Evolutionary conservation across 2,888 invertebrate species (phyloP), one percentile per base, ranked within the genome.

Genomic region (Melipona bicolor): DNA sequence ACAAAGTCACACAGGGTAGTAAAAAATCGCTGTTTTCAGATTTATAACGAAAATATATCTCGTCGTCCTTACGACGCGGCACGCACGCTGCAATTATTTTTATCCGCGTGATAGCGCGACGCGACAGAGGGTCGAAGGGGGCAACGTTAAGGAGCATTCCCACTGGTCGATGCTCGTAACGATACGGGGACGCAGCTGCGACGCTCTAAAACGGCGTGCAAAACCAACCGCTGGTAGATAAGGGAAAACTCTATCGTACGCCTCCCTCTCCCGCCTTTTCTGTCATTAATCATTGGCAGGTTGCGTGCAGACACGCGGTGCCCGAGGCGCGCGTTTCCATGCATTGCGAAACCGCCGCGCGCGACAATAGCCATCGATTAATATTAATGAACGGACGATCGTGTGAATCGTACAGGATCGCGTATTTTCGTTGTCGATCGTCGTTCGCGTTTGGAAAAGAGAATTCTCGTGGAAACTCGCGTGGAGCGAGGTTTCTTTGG

Each of bases 321-420:
- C 83, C 50, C 83, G 82, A 72, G 80, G 81, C 76, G 74, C 76
- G 74, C 73, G 75, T 87, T 88, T 88, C 81, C 87, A 84, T 67
- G 81, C 80, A 77, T 87, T 86, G 89, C 87, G 79, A 87, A 89
- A 89, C 77, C 73, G 78, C 82, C 85, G 67, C 85, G 67, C 84
- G 83, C 73, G 86, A 85, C 87, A 89, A 83, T 81, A 81, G 32
- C 17, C 43, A 85, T 88, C 84, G 81, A 89, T 90, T 88, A 90
- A 90, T 88, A 89, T 90, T 88, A 90, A 90, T 90, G 87, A 88
- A 79, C 65, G 67, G 81, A 80, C 77, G 81, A 81, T 70, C 86
- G 82, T 81, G 84, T 83, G 82, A 85, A 86, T 89, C 88, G 68
- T 74, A 79, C 75, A 76, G 61, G 54, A 67, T 74, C 73, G 50